A percentile compares a stretch with the other conserved stretches of the same genome.
Evolutionary conservation across 2,797 vertebrate species (phyloP).

Genomic region (Danio tinwini): DNA sequence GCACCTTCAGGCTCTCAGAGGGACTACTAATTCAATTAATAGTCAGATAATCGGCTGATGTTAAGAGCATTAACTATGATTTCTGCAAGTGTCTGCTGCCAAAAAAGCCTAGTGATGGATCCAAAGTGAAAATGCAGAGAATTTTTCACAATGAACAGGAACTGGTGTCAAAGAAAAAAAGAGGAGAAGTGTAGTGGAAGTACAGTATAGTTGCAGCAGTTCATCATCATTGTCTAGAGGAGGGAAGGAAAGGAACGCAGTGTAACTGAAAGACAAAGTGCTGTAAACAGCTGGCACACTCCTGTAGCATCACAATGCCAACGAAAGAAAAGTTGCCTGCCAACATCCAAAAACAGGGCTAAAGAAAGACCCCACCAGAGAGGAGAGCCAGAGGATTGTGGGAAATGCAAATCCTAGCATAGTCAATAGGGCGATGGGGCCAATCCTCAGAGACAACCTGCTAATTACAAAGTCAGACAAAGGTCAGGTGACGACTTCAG

Average conservation of each 20-base stretch:
- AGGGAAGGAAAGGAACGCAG: conserved; percentile 27
- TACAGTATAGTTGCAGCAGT: conserved; percentile 14
- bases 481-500: conserved; percentile 59
- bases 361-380: conserved; percentile 51
- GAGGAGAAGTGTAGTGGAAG: conserved; percentile 7
- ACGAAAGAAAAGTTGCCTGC: conserved; percentile 56
- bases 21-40: conserved; percentile 70
- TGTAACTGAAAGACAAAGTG: conserved; percentile 39
- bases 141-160: conserved; percentile 6
- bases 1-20: conserved; percentile 57
- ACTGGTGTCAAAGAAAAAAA: not conserved
- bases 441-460: conserved; percentile 55
- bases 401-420: conserved; percentile 26
- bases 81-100: conserved; percentile 61
- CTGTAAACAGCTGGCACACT: conserved; percentile 51
- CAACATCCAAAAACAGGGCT: conserved; percentile 35
- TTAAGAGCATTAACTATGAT: conserved; percentile 67
- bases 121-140: conserved; percentile 41
- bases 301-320: conserved; percentile 60
- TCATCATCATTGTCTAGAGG: conserved; percentile 27
- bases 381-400: conserved; percentile 38
- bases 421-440: conserved; percentile 57
- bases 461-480: conserved; percentile 62
- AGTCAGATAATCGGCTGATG: conserved; percentile 72
- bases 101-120: conserved; percentile 56